phyloP scores from a whole-genome alignment of 2,113 vertebrate species.

The Abramis brama region DNA sequence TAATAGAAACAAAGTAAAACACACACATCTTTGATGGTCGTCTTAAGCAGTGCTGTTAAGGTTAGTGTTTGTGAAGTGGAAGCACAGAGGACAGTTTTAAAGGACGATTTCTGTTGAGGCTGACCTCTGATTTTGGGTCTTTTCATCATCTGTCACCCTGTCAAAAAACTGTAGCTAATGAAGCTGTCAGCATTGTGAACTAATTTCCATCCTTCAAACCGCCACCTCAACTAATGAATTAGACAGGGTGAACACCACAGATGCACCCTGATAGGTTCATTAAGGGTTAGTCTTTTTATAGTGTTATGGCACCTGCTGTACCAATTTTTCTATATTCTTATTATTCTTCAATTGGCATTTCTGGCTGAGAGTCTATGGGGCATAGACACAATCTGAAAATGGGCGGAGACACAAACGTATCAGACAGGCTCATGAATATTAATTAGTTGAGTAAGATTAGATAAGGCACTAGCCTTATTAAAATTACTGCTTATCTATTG shows the following conservation, averaged over 20 bases:
- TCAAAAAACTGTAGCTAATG: conserved; percentile 46
- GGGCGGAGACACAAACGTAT: neutral
- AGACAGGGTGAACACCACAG: conserved; percentile 2
- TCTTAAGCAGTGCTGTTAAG: neutral
- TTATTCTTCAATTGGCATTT: neutral
- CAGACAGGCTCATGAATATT: neutral
- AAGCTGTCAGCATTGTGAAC: conserved; percentile 46
- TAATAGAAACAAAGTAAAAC: neutral
- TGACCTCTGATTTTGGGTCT: neutral
- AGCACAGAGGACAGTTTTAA: neutral
- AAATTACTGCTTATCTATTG: neutral
- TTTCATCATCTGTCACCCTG: neutral
- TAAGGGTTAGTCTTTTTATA: neutral
- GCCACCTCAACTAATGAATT: conserved; percentile 39
- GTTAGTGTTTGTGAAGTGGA: neutral
- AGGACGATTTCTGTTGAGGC: neutral
- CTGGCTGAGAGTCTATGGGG: neutral
- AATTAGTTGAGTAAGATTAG: neutral
- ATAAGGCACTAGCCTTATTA: neutral
- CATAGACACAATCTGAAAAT: neutral
- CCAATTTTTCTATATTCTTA: neutral
- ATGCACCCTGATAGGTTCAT: conserved; percentile 10
- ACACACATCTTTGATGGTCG: neutral
- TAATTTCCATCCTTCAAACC: conserved; percentile 39
- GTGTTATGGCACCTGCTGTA: neutral